These are phyloP conservation scores for Podarcis muralis DNA, from an alignment of 2,113 vertebrate genomes.

Conservation along the genomic window DNA sequence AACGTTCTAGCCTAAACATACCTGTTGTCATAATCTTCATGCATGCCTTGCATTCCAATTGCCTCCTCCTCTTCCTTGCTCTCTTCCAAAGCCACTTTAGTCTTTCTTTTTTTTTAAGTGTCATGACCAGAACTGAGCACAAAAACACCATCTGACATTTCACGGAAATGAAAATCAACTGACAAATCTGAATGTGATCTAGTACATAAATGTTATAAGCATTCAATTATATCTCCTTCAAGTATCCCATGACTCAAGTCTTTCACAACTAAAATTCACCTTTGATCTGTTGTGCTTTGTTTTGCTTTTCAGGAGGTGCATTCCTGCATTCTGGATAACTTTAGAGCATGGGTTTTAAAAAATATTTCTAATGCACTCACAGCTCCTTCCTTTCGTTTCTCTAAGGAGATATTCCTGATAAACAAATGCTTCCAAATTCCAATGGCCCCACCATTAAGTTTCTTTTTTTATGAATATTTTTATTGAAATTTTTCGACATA, in stretches of 20 bases:
- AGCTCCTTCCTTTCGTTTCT: slow-evolving; percentile 15
- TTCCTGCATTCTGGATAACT: background rate
- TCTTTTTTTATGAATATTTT: no score
- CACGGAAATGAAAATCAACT: slow-evolving; percentile 37
- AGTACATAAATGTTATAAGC: slow-evolving; percentile 23
- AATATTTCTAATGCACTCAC: background rate
- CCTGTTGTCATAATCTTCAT: background rate
- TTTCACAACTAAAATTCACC: slow-evolving; percentile 7
- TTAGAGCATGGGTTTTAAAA: background rate
- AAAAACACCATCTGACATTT: slow-evolving; percentile 18
- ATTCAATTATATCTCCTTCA: slow-evolving; percentile 39
- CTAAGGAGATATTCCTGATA: background rate
- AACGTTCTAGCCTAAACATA: background rate
- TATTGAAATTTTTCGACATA: no score
- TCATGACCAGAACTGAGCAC: background rate
- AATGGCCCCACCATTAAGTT: background rate
- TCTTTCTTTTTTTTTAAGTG: background rate
- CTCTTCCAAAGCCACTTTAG: background rate
- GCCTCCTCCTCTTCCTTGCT: background rate
- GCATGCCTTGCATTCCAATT: background rate
- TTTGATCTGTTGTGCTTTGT: slow-evolving; percentile 1
- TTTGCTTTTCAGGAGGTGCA: background rate
- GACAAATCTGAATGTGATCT: slow-evolving; percentile 30
- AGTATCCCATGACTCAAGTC: slow-evolving; percentile 8
- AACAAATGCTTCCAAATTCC: slow-evolving; percentile 21